A percentile compares a stretch with the other conserved stretches of the same genome.
Evolutionary conservation across 2,888 invertebrate species (phyloP).

Genomic region (Cecidostiba fungosa): DNA sequence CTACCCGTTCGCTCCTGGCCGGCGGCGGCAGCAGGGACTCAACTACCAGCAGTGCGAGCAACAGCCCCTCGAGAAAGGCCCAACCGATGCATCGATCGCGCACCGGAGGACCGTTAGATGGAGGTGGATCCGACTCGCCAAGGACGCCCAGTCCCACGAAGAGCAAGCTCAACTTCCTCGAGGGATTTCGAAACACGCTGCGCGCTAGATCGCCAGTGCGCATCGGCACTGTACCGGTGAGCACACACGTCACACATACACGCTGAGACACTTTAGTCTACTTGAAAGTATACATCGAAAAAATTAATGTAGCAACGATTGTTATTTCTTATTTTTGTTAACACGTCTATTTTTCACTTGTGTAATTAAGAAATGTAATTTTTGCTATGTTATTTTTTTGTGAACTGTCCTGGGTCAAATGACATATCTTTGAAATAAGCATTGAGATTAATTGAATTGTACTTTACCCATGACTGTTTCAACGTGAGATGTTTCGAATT

Average conservation of each 20-base stretch:
- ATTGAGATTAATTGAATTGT: neutral
- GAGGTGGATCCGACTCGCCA: slow-evolving; percentile 66
- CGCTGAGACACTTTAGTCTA: neutral
- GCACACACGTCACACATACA: slow-evolving; percentile 62
- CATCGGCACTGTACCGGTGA: slow-evolving; percentile 78
- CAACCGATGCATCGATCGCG: slow-evolving; percentile 73
- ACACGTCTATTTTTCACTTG: neutral
- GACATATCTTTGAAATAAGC: too few species aligned
- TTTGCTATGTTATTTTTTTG: neutral
- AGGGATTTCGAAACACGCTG: slow-evolving; percentile 84
- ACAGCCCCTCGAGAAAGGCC: slow-evolving; percentile 66
- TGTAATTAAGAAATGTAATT: neutral
- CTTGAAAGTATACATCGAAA: neutral
- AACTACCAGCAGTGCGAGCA: slow-evolving; percentile 56
- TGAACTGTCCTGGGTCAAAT: neutral
- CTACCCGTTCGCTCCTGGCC: slow-evolving; percentile 63
- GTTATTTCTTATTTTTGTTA: neutral
- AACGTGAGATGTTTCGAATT: slow-evolving; percentile 33
- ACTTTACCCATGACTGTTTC: neutral
- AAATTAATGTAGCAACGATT: neutral
- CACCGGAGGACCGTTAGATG: slow-evolving; percentile 70
- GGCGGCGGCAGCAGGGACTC: slow-evolving; percentile 69
- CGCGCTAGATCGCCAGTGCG: slow-evolving; percentile 79
- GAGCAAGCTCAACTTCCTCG: slow-evolving; percentile 82
- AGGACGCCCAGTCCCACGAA: slow-evolving; percentile 80